Conservation (phyloP, 2,888 invertebrate genomes). For the Diarsia mendica region DNA sequence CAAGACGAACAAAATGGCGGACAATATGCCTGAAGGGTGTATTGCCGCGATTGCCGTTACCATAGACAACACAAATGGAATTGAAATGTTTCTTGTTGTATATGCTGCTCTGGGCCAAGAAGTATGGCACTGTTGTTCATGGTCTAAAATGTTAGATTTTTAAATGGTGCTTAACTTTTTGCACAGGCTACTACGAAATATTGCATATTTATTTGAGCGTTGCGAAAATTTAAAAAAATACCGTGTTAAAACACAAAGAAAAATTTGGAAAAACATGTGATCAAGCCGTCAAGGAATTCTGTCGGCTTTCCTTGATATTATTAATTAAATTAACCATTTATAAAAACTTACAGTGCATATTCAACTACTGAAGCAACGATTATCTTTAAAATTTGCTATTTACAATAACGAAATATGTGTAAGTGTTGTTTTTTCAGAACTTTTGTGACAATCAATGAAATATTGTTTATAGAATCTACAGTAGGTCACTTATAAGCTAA, state of each 20-base stretch:
- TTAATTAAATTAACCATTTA: not conserved
- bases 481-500: not conserved
- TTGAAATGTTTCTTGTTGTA: constrained; percentile 27
- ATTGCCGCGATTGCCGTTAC: constrained; percentile 18
- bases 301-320: constrained; percentile 9
- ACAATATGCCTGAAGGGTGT: constrained; percentile 14
- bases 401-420: constrained; percentile 1
- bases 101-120: constrained; percentile 18
- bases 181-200: constrained; percentile 11
- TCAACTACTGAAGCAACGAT: constrained; percentile 24
- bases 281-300: constrained; percentile 18
- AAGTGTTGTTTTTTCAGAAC: not conserved
- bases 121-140: not conserved
- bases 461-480: not conserved
- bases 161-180: not conserved
- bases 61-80: constrained; percentile 50
- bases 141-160: not conserved
- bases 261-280: constrained; percentile 21
- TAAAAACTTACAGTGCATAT: constrained; percentile 2
- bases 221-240: constrained; percentile 9
- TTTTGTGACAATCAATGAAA: constrained; percentile 6
- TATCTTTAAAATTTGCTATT: constrained; percentile 5
- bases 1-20: constrained; percentile 61
- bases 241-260: constrained; percentile 26
- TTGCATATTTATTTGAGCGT: constrained; percentile 14